Conservation (phyloP, 2,113 vertebrate species). For the Dromiciops gliroides region DNA sequence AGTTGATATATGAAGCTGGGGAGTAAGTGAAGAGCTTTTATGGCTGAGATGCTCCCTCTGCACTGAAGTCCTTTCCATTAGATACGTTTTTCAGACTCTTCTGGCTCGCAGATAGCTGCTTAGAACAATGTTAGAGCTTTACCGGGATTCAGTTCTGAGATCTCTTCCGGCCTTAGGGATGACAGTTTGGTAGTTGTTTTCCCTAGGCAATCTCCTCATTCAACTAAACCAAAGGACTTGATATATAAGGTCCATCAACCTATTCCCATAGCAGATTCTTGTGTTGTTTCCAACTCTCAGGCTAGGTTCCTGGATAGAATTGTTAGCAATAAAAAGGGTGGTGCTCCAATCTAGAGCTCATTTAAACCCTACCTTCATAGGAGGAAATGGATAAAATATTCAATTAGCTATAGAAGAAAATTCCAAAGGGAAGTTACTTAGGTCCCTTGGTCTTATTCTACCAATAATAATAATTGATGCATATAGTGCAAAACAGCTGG, state of each 20-base stretch:
- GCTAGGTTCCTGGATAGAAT: not conserved
- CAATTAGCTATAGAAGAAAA: not conserved
- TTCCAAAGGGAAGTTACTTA: not conserved
- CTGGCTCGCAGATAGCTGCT: not conserved
- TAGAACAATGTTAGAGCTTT: not conserved
- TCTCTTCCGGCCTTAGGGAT: constrained; percentile 1
- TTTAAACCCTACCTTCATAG: not conserved
- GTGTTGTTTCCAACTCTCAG: constrained; percentile 19
- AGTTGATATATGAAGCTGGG: not conserved
- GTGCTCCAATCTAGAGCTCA: not conserved
- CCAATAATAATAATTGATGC: not conserved
- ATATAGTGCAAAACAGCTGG: not conserved
- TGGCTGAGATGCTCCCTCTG: not conserved
- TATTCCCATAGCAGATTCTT: constrained; percentile 7
- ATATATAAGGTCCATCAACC: not conserved
- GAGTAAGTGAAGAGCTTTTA: not conserved
- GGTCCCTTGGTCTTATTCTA: not conserved
- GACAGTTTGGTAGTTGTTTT: constrained; percentile 26
- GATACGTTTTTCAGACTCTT: not conserved
- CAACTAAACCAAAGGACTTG: not conserved
- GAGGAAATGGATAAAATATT: constrained; percentile 9
- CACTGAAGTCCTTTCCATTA: not conserved
- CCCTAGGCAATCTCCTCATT: not conserved
- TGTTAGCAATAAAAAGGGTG: not conserved
- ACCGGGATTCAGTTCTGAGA: not conserved